Conservation (phyloP, 2,113 vertebrate genomes). For the Ascaphus truei region DNA sequence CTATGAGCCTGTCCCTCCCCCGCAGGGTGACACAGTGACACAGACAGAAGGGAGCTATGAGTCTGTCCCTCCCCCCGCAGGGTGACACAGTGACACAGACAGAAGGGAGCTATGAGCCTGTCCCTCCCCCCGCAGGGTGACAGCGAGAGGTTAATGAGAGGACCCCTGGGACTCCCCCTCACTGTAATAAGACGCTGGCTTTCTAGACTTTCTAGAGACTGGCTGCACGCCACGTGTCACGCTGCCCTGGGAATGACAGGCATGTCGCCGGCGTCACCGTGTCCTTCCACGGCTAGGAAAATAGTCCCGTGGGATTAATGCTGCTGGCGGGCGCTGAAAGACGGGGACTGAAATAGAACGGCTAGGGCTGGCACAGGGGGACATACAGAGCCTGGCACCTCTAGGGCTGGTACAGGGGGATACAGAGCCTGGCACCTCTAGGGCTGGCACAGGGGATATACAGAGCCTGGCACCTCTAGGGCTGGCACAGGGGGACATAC, state of each 20-base stretch:
- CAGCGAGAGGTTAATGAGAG: conserved; percentile 16
- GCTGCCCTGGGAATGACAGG: conserved; percentile 5
- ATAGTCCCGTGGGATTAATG: conserved; percentile 23
- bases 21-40: neutral
- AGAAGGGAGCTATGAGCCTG: neutral
- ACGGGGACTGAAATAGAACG: conserved; percentile 13
- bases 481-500: no score
- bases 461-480: no score
- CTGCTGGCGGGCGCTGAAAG: conserved; percentile 17
- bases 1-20: neutral
- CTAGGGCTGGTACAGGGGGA: neutral
- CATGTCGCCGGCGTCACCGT: conserved; percentile 17
- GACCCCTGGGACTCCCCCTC: conserved; percentile 1
- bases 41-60: no score
- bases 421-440: neutral
- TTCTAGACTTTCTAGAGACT: conserved; percentile 20
- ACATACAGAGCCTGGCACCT: neutral
- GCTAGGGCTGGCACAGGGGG: neutral
- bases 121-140: neutral
- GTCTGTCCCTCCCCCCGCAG: no score
- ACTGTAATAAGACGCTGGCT: neutral
- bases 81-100: no score
- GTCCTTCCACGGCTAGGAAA: conserved; percentile 18
- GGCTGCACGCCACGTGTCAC: conserved; percentile 14
- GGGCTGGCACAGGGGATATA: neutral